Evolutionary conservation across 2,888 invertebrate genomes (phyloP), one percentile per base, ranked within the genome.

Genomic region (Epistrophe eligans): DNA sequence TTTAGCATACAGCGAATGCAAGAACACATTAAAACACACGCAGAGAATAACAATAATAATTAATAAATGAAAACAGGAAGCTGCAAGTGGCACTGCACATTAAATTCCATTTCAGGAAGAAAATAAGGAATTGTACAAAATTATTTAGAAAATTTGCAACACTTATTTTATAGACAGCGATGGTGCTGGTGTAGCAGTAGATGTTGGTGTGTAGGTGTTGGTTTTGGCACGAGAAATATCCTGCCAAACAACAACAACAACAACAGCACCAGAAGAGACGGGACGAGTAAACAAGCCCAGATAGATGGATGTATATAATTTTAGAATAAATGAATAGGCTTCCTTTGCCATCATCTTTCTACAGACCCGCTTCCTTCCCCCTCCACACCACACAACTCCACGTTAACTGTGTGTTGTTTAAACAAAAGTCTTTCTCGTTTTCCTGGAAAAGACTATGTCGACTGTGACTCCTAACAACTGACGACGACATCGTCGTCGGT

Each of bases 101-200:
- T 79, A 71, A 74, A 87, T 82, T 82, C 70, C 45, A 79, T 85
- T 82, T 74, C 57, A 43, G 38, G n/a, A 71, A 50, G 60, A 72
- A 43, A 74, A 67, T 38, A 55, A 72, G 10, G 32, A 40, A 45
- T 66, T 17, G 70, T 72, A 66, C 13, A 58, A 60, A 84, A 76
- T 79, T 74, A 79, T 71, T 76, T 77, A 32, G 13, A 66, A 84
- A 72, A 80, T 50, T 71, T 19, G 57, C 15, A 19, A 55, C 71
- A 76, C 15, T 57, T 77, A 19, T 62, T 57, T 35, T 15, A n/a
- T n/a, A 24, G 24, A 1, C 24, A 24, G 24, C 24, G 24, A 3
- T 24, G 24, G 24, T 24, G 24, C 3, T 24, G 24, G 24, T 24
- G 24, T 24, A 24, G n/a, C n/a, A n/a, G n/a, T n/a, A n/a, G n/a